These are phyloP conservation scores for Lasioglossum villosulum DNA, from an alignment of 2,888 invertebrate genomes.

Conservation along the genomic window DNA sequence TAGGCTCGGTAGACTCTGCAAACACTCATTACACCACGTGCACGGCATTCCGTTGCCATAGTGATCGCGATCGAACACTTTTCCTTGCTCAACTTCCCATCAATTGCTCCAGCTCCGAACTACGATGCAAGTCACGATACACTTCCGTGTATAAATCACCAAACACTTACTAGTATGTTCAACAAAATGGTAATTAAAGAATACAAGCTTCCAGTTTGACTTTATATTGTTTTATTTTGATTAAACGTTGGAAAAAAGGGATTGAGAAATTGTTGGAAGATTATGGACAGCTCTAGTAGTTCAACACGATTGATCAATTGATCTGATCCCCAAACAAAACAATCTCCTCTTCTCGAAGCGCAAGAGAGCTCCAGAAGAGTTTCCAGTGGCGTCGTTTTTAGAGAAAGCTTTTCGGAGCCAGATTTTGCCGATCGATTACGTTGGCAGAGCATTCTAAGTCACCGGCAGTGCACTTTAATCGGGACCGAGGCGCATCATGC, in stretches of 20 bases:
- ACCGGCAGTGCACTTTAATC: background rate
- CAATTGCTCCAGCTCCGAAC: too few species aligned
- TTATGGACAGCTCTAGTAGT: too few species aligned
- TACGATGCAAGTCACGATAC: background rate
- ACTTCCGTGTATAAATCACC: too few species aligned
- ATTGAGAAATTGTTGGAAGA: too few species aligned
- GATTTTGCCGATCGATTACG: conserved; percentile 3
- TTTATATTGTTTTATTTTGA: too few species aligned
- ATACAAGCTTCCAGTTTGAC: too few species aligned
- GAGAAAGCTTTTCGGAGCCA: background rate
- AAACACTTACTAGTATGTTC: too few species aligned
- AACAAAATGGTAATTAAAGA: too few species aligned
- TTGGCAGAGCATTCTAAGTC: background rate
- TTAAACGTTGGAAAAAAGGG: too few species aligned
- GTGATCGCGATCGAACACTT: background rate
- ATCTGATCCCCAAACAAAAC: too few species aligned
- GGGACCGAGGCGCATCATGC: background rate
- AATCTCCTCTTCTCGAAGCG: background rate
- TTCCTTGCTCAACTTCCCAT: background rate
- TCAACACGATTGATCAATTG: too few species aligned
- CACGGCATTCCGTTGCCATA: background rate
- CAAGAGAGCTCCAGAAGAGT: background rate
- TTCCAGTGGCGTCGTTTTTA: background rate
- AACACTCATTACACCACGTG: conserved; percentile 1
- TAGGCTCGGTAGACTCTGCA: conserved; percentile 23